Evolutionary conservation across 2,797 vertebrate genomes (phyloP).

Genomic region (Bovichtus variegatus): DNA sequence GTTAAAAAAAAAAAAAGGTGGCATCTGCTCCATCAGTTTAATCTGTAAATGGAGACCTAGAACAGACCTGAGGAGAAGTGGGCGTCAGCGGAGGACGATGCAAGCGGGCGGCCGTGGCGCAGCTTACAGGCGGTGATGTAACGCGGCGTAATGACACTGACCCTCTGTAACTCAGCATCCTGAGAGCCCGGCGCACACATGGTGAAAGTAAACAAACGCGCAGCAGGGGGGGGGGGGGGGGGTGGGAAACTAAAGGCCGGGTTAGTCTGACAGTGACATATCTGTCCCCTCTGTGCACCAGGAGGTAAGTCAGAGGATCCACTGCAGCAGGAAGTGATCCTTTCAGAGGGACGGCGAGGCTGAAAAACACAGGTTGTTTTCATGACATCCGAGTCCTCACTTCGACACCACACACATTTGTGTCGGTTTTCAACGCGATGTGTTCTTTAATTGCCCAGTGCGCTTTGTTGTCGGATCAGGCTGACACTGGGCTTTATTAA

Average conservation of each 20-base stretch:
- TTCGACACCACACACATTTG: neutral
- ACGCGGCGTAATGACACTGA: constrained; percentile 25
- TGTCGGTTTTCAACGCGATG: constrained; percentile 20
- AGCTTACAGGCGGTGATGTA: constrained; percentile 54
- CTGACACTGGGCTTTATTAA: constrained; percentile 15
- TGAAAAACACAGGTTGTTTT: neutral
- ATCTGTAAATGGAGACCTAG: constrained; percentile 35
- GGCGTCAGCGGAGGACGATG: constrained; percentile 5
- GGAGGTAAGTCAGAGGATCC: constrained; percentile 27
- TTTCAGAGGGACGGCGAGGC: neutral
- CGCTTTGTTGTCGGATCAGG: constrained; percentile 2
- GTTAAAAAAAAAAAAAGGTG: neutral
- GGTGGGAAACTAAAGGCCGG: constrained; percentile 35
- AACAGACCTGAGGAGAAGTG: constrained; percentile 5
- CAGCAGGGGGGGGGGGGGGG: neutral
- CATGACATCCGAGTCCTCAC: neutral
- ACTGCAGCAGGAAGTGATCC: constrained; percentile 21
- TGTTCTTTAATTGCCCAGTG: constrained; percentile 25
- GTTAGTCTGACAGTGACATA: constrained; percentile 37
- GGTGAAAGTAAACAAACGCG: constrained; percentile 38
- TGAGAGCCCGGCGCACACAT: constrained; percentile 21
- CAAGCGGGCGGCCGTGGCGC: neutral
- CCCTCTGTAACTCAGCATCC: constrained; percentile 43
- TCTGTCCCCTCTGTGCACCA: constrained; percentile 25
- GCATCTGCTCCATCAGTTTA: constrained; percentile 15